A percentile compares a stretch with the other conserved stretches of the same genome.
Conservation (phyloP, 2,797 vertebrate species). For the Vespertilio murinus region DNA sequence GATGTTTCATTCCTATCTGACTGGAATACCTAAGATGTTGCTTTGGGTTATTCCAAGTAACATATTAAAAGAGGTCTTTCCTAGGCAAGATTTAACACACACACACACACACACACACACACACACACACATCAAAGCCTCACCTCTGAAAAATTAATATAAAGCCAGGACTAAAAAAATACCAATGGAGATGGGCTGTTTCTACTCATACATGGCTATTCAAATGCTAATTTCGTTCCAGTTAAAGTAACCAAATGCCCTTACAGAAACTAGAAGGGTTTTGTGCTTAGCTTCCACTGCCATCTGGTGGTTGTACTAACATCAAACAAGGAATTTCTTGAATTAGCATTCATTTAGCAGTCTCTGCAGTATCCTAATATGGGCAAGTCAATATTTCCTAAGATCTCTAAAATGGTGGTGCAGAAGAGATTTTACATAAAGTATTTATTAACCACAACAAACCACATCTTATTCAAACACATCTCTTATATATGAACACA, state of each 20-base stretch:
- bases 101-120: no score
- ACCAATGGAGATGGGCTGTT: not conserved
- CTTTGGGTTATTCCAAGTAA: not conserved
- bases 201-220: not conserved
- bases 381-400: not conserved
- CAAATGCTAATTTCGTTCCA: conserved; percentile 6
- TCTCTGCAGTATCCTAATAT: no score
- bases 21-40: not conserved
- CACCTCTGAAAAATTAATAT: not conserved
- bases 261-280: not conserved
- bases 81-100: not conserved
- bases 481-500: not conserved
- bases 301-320: conserved; percentile 57
- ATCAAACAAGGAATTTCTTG: not conserved
- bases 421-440: not conserved
- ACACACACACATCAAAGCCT: not conserved
- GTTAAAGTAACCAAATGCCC: not conserved
- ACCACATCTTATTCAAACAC: not conserved
- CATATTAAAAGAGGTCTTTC: not conserved
- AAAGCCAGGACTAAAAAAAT: not conserved
- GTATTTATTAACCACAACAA: not conserved
- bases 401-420: not conserved
- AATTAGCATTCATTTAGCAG: not conserved
- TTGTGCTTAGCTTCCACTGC: conserved; percentile 58
- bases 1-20: not conserved